Percentiles rank a stretch among this genome's conserved stretches.
These are phyloP conservation scores for Epizoanthus illoricatus DNA, from an alignment of 92 coral and sea anemone species.

Conservation along the genomic window DNA sequence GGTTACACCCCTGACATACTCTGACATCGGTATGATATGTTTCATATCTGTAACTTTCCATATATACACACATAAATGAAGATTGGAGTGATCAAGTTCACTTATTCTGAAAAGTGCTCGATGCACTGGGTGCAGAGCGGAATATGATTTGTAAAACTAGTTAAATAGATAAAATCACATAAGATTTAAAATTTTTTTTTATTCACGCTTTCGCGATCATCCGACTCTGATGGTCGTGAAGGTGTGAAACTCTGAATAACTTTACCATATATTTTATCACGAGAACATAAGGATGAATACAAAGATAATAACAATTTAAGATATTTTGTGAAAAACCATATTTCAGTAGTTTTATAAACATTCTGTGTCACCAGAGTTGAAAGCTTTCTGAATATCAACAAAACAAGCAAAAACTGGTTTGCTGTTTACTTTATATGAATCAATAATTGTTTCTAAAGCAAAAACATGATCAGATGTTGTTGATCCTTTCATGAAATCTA, in stretches of 20 bases:
- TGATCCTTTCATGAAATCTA: slow-evolving; percentile 45
- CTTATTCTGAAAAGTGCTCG: too few relatives aligned
- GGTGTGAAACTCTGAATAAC: too few relatives aligned
- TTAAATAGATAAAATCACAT: too few relatives aligned
- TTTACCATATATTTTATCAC: neutral
- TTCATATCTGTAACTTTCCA: too few relatives aligned
- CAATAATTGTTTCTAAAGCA: slow-evolving; percentile 34
- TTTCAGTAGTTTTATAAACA: slow-evolving; percentile 22
- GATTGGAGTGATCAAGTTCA: too few relatives aligned
- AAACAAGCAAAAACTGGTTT: slow-evolving; percentile 50
- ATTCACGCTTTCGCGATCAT: too few relatives aligned
- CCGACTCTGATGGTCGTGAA: too few relatives aligned
- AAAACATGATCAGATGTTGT: slow-evolving; percentile 53
- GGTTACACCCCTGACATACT: slow-evolving; percentile 19
- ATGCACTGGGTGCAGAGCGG: too few relatives aligned
- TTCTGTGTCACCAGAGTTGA: slow-evolving; percentile 52
- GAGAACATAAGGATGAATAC: neutral
- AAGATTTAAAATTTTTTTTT: too few relatives aligned
- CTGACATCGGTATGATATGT: neutral
- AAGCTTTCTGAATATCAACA: slow-evolving; percentile 57
- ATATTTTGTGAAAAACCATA: slow-evolving; percentile 17
- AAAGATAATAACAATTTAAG: neutral
- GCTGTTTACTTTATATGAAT: slow-evolving; percentile 33
- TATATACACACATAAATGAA: too few relatives aligned
- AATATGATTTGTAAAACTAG: too few relatives aligned